Evolutionary conservation across 2,888 invertebrate genomes (phyloP).

Genomic region (Lathronympha strigana): DNA sequence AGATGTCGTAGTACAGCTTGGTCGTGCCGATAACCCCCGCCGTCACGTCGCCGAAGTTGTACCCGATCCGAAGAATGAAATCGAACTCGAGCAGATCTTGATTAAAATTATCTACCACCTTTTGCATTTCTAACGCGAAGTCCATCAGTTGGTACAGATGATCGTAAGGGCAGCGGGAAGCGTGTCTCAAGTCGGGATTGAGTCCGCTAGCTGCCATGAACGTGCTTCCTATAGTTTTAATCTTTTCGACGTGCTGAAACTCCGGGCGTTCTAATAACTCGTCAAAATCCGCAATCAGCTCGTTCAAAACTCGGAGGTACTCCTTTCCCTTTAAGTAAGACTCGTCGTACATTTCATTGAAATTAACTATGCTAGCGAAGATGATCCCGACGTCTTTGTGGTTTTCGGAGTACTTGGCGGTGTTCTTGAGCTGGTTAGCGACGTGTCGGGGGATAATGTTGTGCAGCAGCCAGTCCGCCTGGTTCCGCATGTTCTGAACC

Average conservation of each 20-base stretch:
- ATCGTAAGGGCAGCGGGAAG: constrained; percentile 88
- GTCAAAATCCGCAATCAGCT: constrained; percentile 98
- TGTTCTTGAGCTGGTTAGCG: constrained; percentile 95
- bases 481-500: constrained; percentile 96
- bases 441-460: constrained; percentile 99
- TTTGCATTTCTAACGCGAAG: constrained; percentile 96
- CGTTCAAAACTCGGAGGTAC: constrained; percentile 96
- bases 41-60: constrained; percentile 97
- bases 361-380: constrained; percentile 98
- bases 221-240: constrained; percentile 98
- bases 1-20: constrained; percentile 98
- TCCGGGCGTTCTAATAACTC: constrained; percentile 92
- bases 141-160: constrained; percentile 96
- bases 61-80: constrained; percentile 93
- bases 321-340: constrained; percentile 97
- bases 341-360: constrained; percentile 99
- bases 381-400: constrained; percentile 96
- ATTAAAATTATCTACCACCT: constrained; percentile 94
- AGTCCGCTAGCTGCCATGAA: constrained; percentile 99
- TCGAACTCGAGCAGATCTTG: constrained; percentile 95
- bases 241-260: constrained; percentile 96
- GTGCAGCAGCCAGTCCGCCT: constrained; percentile 97
- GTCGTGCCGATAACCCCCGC: constrained; percentile 98
- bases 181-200: constrained; percentile 90
- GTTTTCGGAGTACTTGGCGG: constrained; percentile 97